Evolutionary conservation across 2,113 vertebrate species (phyloP).

Genomic region (Syrrhaptes paradoxus): DNA sequence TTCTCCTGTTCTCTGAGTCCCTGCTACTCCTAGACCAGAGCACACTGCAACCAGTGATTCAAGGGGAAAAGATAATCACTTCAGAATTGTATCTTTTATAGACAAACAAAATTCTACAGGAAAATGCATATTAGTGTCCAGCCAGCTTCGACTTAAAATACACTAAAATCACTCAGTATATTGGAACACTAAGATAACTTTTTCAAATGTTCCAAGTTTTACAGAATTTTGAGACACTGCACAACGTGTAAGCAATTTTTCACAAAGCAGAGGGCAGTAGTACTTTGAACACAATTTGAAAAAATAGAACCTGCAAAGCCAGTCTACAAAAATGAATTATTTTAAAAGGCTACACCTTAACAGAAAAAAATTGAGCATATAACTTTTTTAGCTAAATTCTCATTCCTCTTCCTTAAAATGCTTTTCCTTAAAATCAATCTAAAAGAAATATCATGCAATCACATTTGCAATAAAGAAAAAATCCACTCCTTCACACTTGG

Average conservation of each 20-base stretch:
- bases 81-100: background rate
- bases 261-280: background rate
- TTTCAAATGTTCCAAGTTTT: background rate
- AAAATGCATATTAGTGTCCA: background rate
- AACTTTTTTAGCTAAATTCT: conserved; percentile 40
- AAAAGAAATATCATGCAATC: background rate
- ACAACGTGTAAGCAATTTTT: background rate
- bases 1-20: background rate
- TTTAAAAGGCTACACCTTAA: background rate
- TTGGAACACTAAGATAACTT: background rate
- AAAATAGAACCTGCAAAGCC: background rate
- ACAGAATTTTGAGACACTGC: background rate
- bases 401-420: conserved; percentile 32
- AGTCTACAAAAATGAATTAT: background rate
- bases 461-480: background rate
- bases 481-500: background rate
- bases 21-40: background rate
- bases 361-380: conserved; percentile 18
- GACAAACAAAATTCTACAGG: background rate
- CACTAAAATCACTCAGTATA: background rate
- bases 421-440: conserved; percentile 19
- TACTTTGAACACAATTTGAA: background rate
- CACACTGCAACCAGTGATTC: background rate
- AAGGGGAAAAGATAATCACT: background rate
- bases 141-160: background rate